Conservation (phyloP, 2,888 invertebrate genomes). For the Pseudococcus viburni region DNA sequence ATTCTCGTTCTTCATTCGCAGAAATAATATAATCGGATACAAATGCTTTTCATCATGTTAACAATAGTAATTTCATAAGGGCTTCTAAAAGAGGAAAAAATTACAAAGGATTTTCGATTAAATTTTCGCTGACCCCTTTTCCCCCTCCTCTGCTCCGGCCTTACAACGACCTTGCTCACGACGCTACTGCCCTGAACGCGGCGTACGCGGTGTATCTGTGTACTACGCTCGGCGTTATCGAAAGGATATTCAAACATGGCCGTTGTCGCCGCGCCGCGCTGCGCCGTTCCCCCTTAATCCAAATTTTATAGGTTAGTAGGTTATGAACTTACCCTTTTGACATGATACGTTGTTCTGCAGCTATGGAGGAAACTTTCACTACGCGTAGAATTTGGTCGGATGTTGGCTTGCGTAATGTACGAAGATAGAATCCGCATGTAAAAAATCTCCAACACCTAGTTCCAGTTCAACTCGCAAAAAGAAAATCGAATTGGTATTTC, state of each 20-base stretch:
- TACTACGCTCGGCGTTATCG: not conserved
- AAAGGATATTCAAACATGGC: slow-evolving; percentile 33
- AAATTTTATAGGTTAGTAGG: slow-evolving; percentile 52
- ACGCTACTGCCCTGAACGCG: not conserved
- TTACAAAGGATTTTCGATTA: not conserved
- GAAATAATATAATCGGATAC: too few species aligned
- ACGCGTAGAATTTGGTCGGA: slow-evolving; percentile 26
- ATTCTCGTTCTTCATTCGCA: too few species aligned
- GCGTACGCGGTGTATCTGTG: not conserved
- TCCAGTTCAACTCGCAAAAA: not conserved
- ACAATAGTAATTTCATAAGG: not conserved
- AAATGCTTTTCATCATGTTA: not conserved
- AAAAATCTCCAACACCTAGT: not conserved
- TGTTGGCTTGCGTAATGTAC: slow-evolving; percentile 17
- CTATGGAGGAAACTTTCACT: slow-evolving; percentile 32
- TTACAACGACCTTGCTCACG: not conserved
- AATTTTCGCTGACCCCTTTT: not conserved
- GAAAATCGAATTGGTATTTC: not conserved
- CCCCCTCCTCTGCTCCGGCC: not conserved
- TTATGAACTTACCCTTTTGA: slow-evolving; percentile 57
- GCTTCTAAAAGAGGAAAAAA: not conserved
- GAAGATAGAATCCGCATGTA: not conserved
- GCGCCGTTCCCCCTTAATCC: not conserved
- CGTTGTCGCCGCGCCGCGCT: not conserved
- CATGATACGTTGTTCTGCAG: slow-evolving; percentile 30